Conservation (phyloP, 1,140 invertebrate species). For the Ceratitis capitata region DNA sequence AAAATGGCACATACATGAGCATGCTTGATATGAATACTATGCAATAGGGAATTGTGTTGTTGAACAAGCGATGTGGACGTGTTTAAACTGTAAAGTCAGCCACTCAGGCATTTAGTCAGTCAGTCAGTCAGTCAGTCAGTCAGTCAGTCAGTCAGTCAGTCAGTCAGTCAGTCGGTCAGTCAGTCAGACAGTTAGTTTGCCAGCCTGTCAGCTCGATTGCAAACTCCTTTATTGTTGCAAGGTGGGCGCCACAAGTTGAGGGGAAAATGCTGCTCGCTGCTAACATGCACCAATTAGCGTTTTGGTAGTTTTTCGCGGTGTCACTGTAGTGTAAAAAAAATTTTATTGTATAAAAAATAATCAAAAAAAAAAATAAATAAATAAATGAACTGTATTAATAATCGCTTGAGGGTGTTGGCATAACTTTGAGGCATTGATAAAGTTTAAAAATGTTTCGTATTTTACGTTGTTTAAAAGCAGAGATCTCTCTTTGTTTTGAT, state of each 20-base stretch:
- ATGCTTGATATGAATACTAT: neutral
- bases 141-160: neutral
- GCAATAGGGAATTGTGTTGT: neutral
- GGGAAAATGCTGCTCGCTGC: neutral
- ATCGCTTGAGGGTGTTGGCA: no score
- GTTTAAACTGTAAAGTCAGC: neutral
- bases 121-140: neutral
- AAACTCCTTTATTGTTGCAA: no score
- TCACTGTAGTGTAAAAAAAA: neutral
- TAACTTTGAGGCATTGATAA: no score
- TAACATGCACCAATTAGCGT: constrained; percentile 14
- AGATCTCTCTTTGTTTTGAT: no score
- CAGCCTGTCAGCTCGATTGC: neutral
- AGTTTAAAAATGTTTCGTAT: no score
- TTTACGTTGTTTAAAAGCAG: no score
- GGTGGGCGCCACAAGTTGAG: no score
- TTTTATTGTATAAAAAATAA: no score
- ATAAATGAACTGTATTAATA: no score
- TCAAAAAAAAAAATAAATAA: no score
- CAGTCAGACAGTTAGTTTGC: neutral
- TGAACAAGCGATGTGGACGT: neutral
- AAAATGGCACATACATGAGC: neutral
- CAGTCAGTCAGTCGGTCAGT: no score
- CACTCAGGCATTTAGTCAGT: neutral
- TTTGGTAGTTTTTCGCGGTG: neutral